Conservation (phyloP, 2,113 vertebrate species). For the Lethenteron camtschaticum region DNA sequence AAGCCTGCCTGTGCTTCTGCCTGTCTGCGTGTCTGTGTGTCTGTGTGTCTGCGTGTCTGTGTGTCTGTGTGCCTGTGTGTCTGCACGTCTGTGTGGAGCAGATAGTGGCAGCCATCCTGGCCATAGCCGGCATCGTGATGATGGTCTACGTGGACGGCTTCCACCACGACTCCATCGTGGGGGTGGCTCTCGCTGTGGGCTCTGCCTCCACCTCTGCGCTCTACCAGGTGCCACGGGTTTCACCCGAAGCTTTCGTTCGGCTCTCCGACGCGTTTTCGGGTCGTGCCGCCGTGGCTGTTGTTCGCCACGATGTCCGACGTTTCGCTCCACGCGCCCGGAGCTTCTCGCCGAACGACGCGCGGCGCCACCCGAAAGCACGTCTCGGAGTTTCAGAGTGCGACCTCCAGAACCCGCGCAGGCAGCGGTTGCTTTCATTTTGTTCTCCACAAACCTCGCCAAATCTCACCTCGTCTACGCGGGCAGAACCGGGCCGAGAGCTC, state of each 20-base stretch:
- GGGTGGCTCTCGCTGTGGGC: conserved; percentile 79
- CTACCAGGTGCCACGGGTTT: conserved; percentile 45
- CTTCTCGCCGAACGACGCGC: neutral
- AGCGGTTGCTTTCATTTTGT: too few relatives aligned
- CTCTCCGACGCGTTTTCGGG: neutral
- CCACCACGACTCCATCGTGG: conserved; percentile 79
- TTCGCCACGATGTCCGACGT: neutral
- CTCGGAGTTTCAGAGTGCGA: neutral
- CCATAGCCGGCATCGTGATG: conserved; percentile 96
- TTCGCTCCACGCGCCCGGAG: neutral
- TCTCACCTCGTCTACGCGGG: too few relatives aligned
- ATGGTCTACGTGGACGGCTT: conserved; percentile 97
- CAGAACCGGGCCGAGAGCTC: too few relatives aligned
- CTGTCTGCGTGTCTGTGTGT: neutral
- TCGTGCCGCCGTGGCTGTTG: neutral
- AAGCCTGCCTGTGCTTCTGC: neutral
- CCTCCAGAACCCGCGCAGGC: neutral
- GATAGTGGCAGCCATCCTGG: conserved; percentile 98
- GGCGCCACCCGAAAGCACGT: neutral
- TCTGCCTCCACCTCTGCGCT: conserved; percentile 84
- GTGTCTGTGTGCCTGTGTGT: conserved; percentile 7
- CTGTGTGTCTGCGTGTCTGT: conserved; percentile 14
- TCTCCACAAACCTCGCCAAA: too few relatives aligned
- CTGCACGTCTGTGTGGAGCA: conserved; percentile 22
- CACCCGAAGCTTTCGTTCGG: neutral